Conservation (phyloP, 30 jellyfish, hydroid and myxozoan genomes). For the Turritopsis rubra region DNA sequence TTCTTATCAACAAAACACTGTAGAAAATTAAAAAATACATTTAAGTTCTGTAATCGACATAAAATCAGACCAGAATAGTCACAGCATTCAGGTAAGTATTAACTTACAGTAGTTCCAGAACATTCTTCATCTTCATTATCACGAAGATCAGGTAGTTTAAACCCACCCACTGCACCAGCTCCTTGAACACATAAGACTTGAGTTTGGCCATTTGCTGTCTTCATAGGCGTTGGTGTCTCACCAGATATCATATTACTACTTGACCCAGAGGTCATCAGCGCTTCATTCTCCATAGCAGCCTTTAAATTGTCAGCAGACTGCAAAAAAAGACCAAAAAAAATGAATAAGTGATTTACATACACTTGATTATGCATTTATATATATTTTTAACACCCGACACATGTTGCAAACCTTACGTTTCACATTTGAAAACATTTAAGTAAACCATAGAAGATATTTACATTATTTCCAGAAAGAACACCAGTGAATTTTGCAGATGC, state of each 20-base stretch:
- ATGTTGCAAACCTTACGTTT: neutral
- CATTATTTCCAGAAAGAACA: conserved; percentile 20
- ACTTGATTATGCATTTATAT: too few species aligned
- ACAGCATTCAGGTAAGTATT: too few species aligned
- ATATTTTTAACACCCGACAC: too few species aligned
- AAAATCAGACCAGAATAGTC: too few species aligned
- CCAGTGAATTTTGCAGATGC: conserved; percentile 18
- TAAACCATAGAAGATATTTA: too few species aligned
- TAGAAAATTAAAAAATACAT: too few species aligned
- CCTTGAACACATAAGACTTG: conserved; percentile 6
- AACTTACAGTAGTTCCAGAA: conserved; percentile 10
- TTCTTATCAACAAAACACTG: too few species aligned
- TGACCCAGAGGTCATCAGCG: conserved; percentile 20
- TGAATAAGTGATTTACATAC: too few species aligned
- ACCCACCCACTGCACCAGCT: neutral
- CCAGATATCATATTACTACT: conserved; percentile 62
- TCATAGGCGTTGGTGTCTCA: conserved; percentile 34
- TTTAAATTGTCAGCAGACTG: conserved; percentile 44
- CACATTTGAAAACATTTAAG: neutral
- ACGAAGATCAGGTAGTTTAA: neutral
- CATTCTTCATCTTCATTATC: neutral
- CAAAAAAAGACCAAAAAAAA: neutral
- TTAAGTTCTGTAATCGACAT: too few species aligned
- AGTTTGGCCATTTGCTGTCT: conserved; percentile 29
- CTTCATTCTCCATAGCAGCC: conserved; percentile 16